A percentile compares a stretch with the other conserved stretches of the same genome.
phyloP scores from a whole-genome alignment of 2,888 invertebrate species.

The Drosophila parthenogenetica region DNA sequence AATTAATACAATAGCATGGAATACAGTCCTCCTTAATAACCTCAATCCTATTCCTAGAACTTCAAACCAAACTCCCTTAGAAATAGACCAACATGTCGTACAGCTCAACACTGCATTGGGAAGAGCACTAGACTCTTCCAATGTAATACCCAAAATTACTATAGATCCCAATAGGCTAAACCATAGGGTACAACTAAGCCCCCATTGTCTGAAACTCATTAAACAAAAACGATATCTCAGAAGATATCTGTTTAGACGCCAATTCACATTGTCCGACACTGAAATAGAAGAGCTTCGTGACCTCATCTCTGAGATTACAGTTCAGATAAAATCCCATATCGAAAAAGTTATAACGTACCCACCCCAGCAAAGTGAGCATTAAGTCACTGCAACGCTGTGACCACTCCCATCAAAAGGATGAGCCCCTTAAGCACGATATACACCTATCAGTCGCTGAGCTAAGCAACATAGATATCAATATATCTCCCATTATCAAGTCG shows the following conservation, averaged over 20 bases:
- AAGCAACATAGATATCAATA: neutral
- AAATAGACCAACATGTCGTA: constrained; percentile 3
- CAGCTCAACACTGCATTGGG: neutral
- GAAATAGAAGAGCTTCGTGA: neutral
- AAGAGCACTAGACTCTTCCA: neutral
- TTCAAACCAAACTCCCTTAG: neutral
- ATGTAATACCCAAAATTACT: constrained; percentile 6
- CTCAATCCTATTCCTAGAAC: neutral
- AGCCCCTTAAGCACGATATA: too few species aligned
- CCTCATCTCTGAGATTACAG: too few species aligned
- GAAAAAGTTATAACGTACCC: too few species aligned
- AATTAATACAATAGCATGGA: constrained; percentile 5
- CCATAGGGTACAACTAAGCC: neutral
- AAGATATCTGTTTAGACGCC: constrained; percentile 3
- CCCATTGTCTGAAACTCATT: neutral
- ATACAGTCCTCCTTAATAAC: constrained; percentile 1
- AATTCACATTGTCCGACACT: neutral
- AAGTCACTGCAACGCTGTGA: too few species aligned
- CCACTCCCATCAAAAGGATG: too few species aligned
- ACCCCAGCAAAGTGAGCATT: too few species aligned
- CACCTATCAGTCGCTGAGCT: too few species aligned
- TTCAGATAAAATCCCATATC: too few species aligned
- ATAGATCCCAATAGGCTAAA: neutral
- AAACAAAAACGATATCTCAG: neutral
- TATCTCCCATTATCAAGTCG: neutral